phyloP scores from a whole-genome alignment of 2,888 invertebrate species.

The Heteromurus nitidus region DNA sequence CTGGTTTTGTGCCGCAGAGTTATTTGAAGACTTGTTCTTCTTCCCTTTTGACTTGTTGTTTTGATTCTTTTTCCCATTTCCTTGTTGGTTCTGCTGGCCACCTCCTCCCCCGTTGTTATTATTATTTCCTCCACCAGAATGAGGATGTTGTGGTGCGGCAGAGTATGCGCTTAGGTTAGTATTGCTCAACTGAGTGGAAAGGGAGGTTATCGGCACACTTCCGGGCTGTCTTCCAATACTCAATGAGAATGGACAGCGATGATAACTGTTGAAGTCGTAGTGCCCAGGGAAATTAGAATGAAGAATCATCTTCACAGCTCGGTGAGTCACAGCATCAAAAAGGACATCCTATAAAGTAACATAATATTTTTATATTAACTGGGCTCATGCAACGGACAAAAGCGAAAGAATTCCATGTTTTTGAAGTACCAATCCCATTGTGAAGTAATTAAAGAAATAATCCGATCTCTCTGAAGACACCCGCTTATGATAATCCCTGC shows the following conservation, averaged over 20 bases:
- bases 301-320: slow-evolving; percentile 96
- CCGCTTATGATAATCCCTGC: slow-evolving; percentile 87
- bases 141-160: slow-evolving; percentile 25
- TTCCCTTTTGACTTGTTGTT: slow-evolving; percentile 70
- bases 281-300: slow-evolving; percentile 99
- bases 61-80: slow-evolving; percentile 4
- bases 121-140: slow-evolving; percentile 5
- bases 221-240: slow-evolving; percentile 66
- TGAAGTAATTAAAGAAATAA: slow-evolving; percentile 99
- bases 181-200: slow-evolving; percentile 30
- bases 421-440: slow-evolving; percentile 87
- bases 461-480: slow-evolving; percentile 90
- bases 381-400: background rate
- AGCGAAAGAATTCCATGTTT: background rate
- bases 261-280: slow-evolving; percentile 93
- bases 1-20: slow-evolving; percentile 53
- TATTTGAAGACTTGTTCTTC: slow-evolving; percentile 64
- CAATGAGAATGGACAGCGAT: slow-evolving; percentile 71
- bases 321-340: slow-evolving; percentile 95
- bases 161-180: slow-evolving; percentile 47
- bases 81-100: slow-evolving; percentile 20
- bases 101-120: slow-evolving; percentile 5
- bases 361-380: background rate
- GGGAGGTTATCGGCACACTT: slow-evolving; percentile 24
- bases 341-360: slow-evolving; percentile 85